phyloP scores from a whole-genome alignment of 2,888 invertebrate species.

The Aleiodes alternator region DNA sequence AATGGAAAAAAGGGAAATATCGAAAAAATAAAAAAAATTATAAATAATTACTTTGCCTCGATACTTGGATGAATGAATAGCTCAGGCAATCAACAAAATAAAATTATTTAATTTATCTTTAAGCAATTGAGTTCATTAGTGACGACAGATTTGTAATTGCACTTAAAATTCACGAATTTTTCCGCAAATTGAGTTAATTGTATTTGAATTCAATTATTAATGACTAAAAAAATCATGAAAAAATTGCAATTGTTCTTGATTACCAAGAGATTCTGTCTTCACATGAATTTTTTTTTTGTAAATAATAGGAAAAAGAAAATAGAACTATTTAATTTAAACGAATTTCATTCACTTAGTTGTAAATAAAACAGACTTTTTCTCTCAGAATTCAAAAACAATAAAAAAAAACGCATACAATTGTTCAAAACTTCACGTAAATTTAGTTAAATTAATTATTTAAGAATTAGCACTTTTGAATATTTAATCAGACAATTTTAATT shows the following conservation, averaged over 20 bases:
- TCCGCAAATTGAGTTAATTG: background rate
- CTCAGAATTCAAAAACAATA: background rate
- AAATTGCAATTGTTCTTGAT: background rate
- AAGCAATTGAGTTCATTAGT: constrained; percentile 15
- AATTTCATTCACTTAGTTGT: constrained; percentile 29
- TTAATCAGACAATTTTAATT: constrained; percentile 3
- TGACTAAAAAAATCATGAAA: too few relatives aligned
- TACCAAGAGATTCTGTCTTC: constrained; percentile 1
- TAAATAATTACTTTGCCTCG: too few relatives aligned
- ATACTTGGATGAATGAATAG: background rate
- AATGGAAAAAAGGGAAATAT: too few relatives aligned
- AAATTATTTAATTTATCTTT: constrained; percentile 16
- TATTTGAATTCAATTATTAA: background rate
- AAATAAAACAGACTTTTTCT: constrained; percentile 25
- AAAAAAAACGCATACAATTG: constrained; percentile 10
- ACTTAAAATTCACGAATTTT: background rate
- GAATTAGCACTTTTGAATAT: constrained; percentile 12
- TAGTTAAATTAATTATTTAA: constrained; percentile 2
- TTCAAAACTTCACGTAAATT: constrained; percentile 9
- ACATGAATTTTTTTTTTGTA: constrained; percentile 38
- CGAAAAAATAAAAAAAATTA: too few relatives aligned
- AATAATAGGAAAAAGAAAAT: constrained; percentile 46
- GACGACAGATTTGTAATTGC: constrained; percentile 27
- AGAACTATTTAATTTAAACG: constrained; percentile 49
- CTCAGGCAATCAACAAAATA: constrained; percentile 3